Conservation (phyloP, 2,888 invertebrate genomes). For the Fragum fragum region DNA sequence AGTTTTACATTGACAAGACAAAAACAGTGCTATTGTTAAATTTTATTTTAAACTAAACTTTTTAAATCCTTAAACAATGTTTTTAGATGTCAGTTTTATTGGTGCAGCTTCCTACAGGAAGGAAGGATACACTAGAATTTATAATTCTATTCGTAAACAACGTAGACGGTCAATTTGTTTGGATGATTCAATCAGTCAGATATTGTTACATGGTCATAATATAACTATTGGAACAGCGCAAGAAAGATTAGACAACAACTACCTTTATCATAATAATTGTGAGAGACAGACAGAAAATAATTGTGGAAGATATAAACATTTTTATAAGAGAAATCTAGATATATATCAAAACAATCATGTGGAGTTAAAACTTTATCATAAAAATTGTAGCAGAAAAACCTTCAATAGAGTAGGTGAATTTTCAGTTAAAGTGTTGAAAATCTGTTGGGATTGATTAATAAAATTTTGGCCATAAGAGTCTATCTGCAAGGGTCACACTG, state of each 20-base stretch:
- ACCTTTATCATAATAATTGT: constrained; percentile 36
- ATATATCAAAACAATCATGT: constrained; percentile 6
- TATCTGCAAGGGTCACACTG: no score
- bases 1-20: background rate
- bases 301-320: constrained; percentile 21
- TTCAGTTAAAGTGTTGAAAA: no score
- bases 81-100: constrained; percentile 66
- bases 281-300: constrained; percentile 39
- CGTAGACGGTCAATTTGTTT: constrained; percentile 50
- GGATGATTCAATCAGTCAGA: constrained; percentile 38
- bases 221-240: background rate
- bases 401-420: constrained; percentile 39
- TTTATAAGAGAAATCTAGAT: constrained; percentile 21
- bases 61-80: constrained; percentile 34
- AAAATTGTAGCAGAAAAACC: constrained; percentile 30
- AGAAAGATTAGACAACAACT: constrained; percentile 7
- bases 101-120: constrained; percentile 61
- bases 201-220: background rate
- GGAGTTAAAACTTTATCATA: constrained; percentile 28
- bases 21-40: constrained; percentile 5
- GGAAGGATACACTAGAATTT: constrained; percentile 60
- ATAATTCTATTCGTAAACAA: constrained; percentile 50
- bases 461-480: no score
- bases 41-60: background rate
- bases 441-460: no score